These are phyloP conservation scores for Automeris io DNA, from an alignment of 2,888 invertebrate species.

Conservation along the genomic window DNA sequence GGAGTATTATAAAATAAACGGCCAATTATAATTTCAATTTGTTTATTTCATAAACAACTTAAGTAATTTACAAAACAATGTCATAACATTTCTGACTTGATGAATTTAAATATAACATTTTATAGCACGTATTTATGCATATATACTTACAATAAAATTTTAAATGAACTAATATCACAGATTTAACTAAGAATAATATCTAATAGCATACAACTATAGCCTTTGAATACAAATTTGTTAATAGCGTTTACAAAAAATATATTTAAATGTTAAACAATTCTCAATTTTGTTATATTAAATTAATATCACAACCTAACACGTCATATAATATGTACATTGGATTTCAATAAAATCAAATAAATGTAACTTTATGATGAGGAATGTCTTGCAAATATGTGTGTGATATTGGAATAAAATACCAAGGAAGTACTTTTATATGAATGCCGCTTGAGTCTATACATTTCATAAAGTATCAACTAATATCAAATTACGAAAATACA, in stretches of 20 bases:
- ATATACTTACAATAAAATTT: conserved; percentile 23
- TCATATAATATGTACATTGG: too few species aligned
- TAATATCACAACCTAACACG: conserved; percentile 39
- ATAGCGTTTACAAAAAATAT: conserved; percentile 19
- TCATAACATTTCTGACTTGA: conserved; percentile 54
- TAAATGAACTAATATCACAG: conserved; percentile 65
- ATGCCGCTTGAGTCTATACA: too few species aligned
- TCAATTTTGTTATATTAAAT: conserved; percentile 15
- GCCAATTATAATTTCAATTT: conserved; percentile 30
- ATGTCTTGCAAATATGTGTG: too few species aligned
- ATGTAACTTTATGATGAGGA: too few species aligned
- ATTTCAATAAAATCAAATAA: too few species aligned
- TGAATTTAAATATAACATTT: conserved; percentile 45
- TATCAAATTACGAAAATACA: too few species aligned
- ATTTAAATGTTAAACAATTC: conserved; percentile 9
- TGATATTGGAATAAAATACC: too few species aligned
- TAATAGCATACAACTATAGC: conserved; percentile 6
- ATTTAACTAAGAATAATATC: conserved; percentile 8
- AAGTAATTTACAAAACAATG: conserved; percentile 55
- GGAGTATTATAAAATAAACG: conserved; percentile 11
- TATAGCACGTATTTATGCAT: conserved; percentile 34
- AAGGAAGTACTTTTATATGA: too few species aligned
- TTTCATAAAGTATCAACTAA: too few species aligned
- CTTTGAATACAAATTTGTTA: conserved; percentile 16
- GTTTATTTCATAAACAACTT: conserved; percentile 71